phyloP scores from a whole-genome alignment of 2,113 vertebrate genomes.

The Cisticola juncidis region DNA sequence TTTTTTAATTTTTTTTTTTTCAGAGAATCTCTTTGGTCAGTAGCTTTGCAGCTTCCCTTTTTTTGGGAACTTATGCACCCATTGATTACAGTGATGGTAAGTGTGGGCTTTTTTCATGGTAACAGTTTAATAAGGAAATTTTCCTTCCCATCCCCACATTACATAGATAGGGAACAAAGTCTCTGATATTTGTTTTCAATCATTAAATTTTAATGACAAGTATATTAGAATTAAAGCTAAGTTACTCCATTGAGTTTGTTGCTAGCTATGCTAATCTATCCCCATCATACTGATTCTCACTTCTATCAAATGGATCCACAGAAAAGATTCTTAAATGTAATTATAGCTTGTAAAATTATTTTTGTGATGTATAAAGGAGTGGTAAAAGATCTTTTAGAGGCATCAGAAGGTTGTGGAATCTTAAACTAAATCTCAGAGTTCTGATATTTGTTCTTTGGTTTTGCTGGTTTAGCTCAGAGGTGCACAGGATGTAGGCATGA shows the following conservation, averaged over 20 bases:
- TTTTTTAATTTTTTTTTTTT: conserved; percentile 12
- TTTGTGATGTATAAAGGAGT: not conserved
- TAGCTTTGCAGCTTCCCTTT: conserved; percentile 92
- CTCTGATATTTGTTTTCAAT: not conserved
- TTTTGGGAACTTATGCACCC: conserved; percentile 86
- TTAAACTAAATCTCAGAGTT: not conserved
- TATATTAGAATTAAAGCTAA: not conserved
- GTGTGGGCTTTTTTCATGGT: not conserved
- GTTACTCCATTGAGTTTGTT: not conserved
- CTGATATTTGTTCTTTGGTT: not conserved
- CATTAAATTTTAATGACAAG: not conserved
- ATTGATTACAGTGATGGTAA: conserved; percentile 94
- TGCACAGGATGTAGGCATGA: not conserved
- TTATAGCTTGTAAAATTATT: not conserved
- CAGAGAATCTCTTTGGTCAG: conserved; percentile 97
- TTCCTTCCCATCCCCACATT: not conserved
- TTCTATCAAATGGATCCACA: not conserved
- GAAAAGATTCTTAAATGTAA: not conserved
- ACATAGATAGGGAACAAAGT: not conserved
- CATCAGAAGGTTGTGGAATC: not conserved
- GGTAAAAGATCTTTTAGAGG: not conserved
- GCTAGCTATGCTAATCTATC: not conserved
- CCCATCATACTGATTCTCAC: not conserved
- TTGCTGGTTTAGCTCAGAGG: not conserved
- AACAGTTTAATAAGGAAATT: not conserved